Conservation (phyloP, 2,888 invertebrate species). For the Seladonia tumulorum region DNA sequence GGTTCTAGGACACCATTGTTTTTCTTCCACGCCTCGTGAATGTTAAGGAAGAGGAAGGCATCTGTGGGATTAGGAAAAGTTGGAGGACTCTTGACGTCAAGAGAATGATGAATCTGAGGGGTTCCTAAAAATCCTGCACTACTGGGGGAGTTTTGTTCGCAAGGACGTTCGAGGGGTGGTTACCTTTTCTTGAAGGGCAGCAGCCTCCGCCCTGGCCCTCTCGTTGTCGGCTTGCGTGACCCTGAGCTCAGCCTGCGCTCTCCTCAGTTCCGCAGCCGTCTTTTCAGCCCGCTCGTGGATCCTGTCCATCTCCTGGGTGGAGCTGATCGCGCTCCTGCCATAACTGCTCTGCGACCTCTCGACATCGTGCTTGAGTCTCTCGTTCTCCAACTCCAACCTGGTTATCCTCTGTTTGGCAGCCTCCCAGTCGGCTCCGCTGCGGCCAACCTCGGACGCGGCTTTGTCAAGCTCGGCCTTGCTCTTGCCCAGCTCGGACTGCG, state of each 20-base stretch:
- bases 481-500: constrained; percentile 96
- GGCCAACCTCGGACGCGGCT: constrained; percentile 94
- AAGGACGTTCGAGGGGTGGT: background rate
- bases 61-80: background rate
- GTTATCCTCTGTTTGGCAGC: constrained; percentile 93
- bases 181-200: constrained; percentile 93
- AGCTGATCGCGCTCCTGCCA: constrained; percentile 92
- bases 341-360: constrained; percentile 94
- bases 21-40: no score
- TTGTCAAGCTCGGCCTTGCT: constrained; percentile 97
- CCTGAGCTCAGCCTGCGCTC: constrained; percentile 95
- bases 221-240: constrained; percentile 97
- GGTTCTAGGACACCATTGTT: no score
- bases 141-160: background rate
- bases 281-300: constrained; percentile 95
- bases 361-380: constrained; percentile 93
- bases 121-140: background rate
- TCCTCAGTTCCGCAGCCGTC: constrained; percentile 92
- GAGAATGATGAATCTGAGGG: no score
- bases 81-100: no score
- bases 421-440: constrained; percentile 96
- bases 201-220: constrained; percentile 92
- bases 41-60: no score
- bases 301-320: constrained; percentile 93
- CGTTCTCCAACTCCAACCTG: constrained; percentile 95